These are phyloP conservation scores for Labeo calbasu DNA, from an alignment of 2,797 vertebrate genomes.

Conservation along the genomic window DNA sequence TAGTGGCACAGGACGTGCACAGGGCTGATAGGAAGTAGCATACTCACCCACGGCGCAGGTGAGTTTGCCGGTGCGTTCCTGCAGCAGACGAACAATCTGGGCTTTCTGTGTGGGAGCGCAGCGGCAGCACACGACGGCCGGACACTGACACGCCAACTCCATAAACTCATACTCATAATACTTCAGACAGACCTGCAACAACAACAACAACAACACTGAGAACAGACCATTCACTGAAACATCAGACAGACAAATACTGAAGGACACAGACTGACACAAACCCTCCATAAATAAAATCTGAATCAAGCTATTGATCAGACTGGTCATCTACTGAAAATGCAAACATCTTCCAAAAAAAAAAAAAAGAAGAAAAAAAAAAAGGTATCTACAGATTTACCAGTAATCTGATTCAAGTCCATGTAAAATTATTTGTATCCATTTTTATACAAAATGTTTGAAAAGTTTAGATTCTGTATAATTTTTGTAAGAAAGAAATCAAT, in stretches of 20 bases:
- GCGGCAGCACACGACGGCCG: slow-evolving; percentile 94
- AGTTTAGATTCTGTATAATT: too few relatives aligned
- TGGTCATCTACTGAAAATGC: neutral
- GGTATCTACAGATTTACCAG: neutral
- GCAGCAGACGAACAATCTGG: slow-evolving; percentile 94
- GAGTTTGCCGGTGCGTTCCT: slow-evolving; percentile 93
- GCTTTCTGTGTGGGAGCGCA: slow-evolving; percentile 97
- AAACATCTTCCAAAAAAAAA: neutral
- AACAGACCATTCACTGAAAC: neutral
- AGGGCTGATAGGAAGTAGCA: neutral
- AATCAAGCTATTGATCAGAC: neutral
- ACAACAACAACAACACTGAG: slow-evolving; percentile 15
- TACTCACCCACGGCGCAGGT: slow-evolving; percentile 94
- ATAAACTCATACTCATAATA: slow-evolving; percentile 98
- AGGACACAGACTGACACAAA: neutral
- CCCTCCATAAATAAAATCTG: neutral
- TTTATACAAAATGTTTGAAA: too few relatives aligned
- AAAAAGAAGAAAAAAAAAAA: neutral
- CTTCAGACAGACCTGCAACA: slow-evolving; percentile 87
- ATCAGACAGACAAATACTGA: neutral
- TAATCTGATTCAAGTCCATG: neutral
- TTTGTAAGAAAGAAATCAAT: too few relatives aligned
- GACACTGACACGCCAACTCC: slow-evolving; percentile 97
- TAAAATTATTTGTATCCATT: too few relatives aligned
- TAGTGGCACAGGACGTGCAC: neutral